A percentile compares a stretch with the other conserved stretches of the same genome.
These are phyloP conservation scores for Scrobipalpa costella DNA, from an alignment of 2,888 invertebrate genomes.

Conservation along the genomic window DNA sequence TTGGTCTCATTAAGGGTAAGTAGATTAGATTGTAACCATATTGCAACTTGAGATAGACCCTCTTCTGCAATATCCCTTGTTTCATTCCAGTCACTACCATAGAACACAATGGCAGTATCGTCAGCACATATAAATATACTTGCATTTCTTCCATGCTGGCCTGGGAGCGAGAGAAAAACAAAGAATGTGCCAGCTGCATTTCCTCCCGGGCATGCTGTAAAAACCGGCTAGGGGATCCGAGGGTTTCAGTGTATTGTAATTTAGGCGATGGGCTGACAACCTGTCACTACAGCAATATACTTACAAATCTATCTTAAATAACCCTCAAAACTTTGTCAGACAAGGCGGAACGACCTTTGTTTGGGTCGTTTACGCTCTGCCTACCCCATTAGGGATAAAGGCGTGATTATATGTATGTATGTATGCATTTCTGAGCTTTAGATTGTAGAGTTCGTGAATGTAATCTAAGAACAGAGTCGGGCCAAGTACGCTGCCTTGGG, in stretches of 20 bases:
- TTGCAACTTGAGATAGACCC: not conserved
- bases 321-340: too few species aligned
- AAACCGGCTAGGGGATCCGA: too few species aligned
- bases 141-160: too few species aligned
- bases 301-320: too few species aligned
- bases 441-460: constrained; percentile 1
- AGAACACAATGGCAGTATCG: constrained; percentile 10
- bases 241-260: too few species aligned
- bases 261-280: too few species aligned
- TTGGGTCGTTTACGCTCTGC: too few species aligned
- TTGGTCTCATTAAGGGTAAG: constrained; percentile 4
- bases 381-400: constrained; percentile 4
- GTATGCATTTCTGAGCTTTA: not conserved
- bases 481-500: constrained; percentile 11
- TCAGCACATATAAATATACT: constrained; percentile 2
- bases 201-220: too few species aligned
- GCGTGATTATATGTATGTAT: not conserved
- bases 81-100: constrained; percentile 1
- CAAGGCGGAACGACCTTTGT: too few species aligned
- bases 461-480: constrained; percentile 16
- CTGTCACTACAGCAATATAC: too few species aligned
- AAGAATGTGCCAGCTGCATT: too few species aligned
- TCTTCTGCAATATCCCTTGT: constrained; percentile 5
- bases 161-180: too few species aligned
- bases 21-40: constrained; percentile 4